Evolutionary conservation across 2,888 invertebrate genomes (phyloP).

Genomic region (Galeruca laticollis): DNA sequence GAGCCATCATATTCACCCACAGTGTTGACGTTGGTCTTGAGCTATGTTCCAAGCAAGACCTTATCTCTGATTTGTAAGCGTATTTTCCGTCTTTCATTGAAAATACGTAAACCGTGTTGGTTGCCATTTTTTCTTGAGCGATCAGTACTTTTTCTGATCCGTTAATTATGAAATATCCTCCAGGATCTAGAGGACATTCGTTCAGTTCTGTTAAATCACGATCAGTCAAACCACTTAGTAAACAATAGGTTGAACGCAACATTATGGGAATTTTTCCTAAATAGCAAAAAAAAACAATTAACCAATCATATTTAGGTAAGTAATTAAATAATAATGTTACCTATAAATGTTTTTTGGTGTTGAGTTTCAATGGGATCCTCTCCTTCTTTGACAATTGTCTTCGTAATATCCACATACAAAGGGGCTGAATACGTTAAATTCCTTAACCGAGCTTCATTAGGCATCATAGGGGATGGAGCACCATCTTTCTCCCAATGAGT

Average conservation of each 20-base stretch:
- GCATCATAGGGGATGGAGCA: constrained; percentile 99
- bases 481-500: constrained; percentile 99
- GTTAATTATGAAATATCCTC: constrained; percentile 99
- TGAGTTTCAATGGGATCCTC: constrained; percentile 89
- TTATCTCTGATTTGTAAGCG: constrained; percentile 97
- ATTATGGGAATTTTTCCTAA: constrained; percentile 96
- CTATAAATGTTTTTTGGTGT: constrained; percentile 81
- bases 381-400: constrained; percentile 92
- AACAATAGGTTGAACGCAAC: constrained; percentile 97
- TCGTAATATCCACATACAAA: constrained; percentile 98
- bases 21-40: constrained; percentile 97
- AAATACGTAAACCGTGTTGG: constrained; percentile 99
- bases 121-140: constrained; percentile 99
- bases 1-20: constrained; percentile 99
- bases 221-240: constrained; percentile 94
- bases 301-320: background rate
- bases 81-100: constrained; percentile 99
- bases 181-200: constrained; percentile 99
- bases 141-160: constrained; percentile 95
- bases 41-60: constrained; percentile 93
- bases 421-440: constrained; percentile 99
- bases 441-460: constrained; percentile 96
- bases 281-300: constrained; percentile 9
- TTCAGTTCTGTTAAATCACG: constrained; percentile 99
- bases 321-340: constrained; percentile 54